Evolutionary conservation across 2,113 vertebrate genomes (phyloP).

Genomic region (Murina feae): DNA sequence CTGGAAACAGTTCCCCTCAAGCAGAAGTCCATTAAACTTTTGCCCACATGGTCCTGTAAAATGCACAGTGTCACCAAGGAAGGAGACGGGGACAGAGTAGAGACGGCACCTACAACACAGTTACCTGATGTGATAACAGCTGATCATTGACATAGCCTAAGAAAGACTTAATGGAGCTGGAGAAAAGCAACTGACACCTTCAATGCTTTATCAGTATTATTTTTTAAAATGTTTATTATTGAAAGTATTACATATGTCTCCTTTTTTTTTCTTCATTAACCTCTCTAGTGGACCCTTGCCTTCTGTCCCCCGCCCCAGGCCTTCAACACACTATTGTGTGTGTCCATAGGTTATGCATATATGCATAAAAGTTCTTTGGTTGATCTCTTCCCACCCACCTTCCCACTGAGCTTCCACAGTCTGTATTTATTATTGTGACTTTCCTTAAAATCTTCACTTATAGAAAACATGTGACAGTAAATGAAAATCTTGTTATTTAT

Average conservation of each 20-base stretch:
- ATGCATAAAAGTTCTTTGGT: no score
- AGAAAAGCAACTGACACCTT: background rate
- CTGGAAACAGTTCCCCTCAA: background rate
- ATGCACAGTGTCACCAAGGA: background rate
- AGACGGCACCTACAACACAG: background rate
- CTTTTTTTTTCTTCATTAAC: no score
- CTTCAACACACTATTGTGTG: no score
- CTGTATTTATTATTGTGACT: background rate
- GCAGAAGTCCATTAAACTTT: background rate
- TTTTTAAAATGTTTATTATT: background rate
- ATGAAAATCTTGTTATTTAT: background rate
- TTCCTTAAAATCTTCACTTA: background rate
- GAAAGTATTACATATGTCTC: no score
- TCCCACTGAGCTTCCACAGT: background rate
- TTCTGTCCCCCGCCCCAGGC: no score
- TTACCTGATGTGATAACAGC: background rate
- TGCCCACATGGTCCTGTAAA: background rate
- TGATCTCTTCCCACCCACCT: no score
- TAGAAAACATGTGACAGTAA: background rate
- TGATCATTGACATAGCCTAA: background rate
- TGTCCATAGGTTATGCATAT: no score
- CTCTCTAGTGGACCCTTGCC: no score
- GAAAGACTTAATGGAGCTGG: background rate
- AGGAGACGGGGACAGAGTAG: background rate
- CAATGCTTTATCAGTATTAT: background rate